phyloP scores from a whole-genome alignment of 37 sponge, comb jelly and placozoan species.

The Cliona cf. orientalis region DNA sequence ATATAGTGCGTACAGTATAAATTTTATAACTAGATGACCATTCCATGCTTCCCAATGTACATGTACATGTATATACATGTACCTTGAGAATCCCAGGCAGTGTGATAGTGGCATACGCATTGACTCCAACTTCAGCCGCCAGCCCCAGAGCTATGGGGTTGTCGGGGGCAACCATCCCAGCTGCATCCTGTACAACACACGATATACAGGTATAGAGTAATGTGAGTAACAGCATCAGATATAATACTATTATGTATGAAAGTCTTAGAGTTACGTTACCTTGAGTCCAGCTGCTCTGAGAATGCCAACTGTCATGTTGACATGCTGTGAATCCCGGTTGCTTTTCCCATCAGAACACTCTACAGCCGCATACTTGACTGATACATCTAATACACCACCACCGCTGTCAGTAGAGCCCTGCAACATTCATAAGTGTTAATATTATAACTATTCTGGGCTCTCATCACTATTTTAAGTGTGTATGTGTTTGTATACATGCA shows the following conservation, averaged over 20 bases:
- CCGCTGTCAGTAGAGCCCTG: no score
- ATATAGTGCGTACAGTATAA: no score
- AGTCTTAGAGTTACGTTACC: slow-evolving; percentile 14
- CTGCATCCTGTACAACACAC: slow-evolving; percentile 37
- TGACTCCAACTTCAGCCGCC: slow-evolving; percentile 64
- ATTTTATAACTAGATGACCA: no score
- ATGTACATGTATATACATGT: no score
- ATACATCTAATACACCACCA: slow-evolving; percentile 62
- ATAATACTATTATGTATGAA: no score
- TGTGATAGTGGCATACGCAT: slow-evolving; percentile 48
- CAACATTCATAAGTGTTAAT: no score
- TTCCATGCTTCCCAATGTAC: no score
- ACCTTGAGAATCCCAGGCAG: not conserved
- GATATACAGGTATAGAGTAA: not conserved
- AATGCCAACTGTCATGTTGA: slow-evolving; percentile 56
- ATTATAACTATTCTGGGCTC: no score
- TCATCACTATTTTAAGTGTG: no score
- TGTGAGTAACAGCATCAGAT: not conserved
- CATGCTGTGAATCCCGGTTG: not conserved
- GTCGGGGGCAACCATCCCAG: slow-evolving; percentile 21
- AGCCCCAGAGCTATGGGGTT: slow-evolving; percentile 42
- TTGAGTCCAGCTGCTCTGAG: slow-evolving; percentile 79
- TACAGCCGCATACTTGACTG: slow-evolving; percentile 29
- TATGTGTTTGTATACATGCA: no score
- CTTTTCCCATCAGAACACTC: not conserved